Evolutionary conservation across 2,888 invertebrate species (phyloP), one percentile per base, ranked within the genome.

Genomic region (Eupithecia subfuscata): DNA sequence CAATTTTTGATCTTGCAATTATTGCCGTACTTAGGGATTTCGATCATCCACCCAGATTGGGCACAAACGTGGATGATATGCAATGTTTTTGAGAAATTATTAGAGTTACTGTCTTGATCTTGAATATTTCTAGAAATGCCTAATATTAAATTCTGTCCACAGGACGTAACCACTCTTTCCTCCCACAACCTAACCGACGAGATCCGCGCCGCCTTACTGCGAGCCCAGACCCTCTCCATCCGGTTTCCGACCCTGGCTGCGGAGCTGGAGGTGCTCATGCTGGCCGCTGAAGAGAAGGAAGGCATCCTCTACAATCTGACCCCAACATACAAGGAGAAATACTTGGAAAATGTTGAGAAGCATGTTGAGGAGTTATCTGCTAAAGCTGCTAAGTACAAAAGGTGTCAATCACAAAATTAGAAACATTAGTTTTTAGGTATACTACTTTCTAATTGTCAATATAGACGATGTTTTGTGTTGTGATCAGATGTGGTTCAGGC

Each of bases 291-390:
- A 71, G 95, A 95, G 82, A 95, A 95, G 80, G 96, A 96, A 81
- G 96, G 96, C 74, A 95, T 95, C 77, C 89, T 97, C 14, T 95
- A 95, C 79, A 95, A 95, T 82, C 87, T 96, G 18, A 96, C 96
- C 76, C 96, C 96, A 0, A 93, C 93, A 30, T 96, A 96, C 83
- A 93, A 92, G 79, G 93, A 95, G 75, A 96, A 95, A 81, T 97
- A 96, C 82, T 95, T 96, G 30, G 90, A 94, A 2, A 95, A 95
- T 7, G 97, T 97, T 0, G 95, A 96, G 81, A 95, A 95, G 78
- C 98, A 98, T 86, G 97, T 97, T 0, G 92, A 94, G 16, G 95
- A 96, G 82, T 91, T 98, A 70, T 94, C 96, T 45, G 94, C 95
- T 48, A 96, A 96, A 75, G 97, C 97, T 5, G 95, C 95, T 77